Conservation (phyloP, 2,888 invertebrate genomes). For the Drosophila meridionalis region DNA sequence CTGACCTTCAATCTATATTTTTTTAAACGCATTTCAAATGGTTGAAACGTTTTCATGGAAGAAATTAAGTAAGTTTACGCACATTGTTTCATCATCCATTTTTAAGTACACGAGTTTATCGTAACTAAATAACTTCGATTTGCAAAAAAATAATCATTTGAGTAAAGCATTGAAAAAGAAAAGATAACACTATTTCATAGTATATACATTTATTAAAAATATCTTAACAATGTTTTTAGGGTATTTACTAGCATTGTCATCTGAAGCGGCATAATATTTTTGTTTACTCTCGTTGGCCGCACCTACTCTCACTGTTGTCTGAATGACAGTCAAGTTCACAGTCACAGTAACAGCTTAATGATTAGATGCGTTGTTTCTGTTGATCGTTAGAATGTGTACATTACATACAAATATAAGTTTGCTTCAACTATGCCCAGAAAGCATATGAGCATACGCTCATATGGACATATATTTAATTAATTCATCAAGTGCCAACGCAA, state of each 20-base stretch:
- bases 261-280: not conserved
- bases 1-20: too few relatives aligned
- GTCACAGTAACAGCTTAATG: not conserved
- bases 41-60: too few relatives aligned
- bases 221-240: not conserved
- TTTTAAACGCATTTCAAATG: too few relatives aligned
- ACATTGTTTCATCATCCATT: not conserved
- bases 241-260: not conserved
- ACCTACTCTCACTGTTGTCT: not conserved
- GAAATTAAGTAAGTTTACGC: too few relatives aligned
- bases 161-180: not conserved
- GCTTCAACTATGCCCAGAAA: not conserved
- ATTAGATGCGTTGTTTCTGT: conserved; percentile 5
- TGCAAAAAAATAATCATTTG: not conserved
- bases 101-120: not conserved
- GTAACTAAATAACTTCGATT: not conserved
- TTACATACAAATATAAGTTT: not conserved
- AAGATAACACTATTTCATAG: not conserved
- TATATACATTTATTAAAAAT: not conserved
- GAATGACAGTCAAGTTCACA: conserved; percentile 20
- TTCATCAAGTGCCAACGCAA: conserved; percentile 5
- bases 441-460: not conserved
- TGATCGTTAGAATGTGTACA: not conserved
- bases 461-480: not conserved
- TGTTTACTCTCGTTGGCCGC: not conserved